Evolutionary conservation across 2,113 vertebrate genomes (phyloP).

Genomic region (Nothoprocta perdicaria): DNA sequence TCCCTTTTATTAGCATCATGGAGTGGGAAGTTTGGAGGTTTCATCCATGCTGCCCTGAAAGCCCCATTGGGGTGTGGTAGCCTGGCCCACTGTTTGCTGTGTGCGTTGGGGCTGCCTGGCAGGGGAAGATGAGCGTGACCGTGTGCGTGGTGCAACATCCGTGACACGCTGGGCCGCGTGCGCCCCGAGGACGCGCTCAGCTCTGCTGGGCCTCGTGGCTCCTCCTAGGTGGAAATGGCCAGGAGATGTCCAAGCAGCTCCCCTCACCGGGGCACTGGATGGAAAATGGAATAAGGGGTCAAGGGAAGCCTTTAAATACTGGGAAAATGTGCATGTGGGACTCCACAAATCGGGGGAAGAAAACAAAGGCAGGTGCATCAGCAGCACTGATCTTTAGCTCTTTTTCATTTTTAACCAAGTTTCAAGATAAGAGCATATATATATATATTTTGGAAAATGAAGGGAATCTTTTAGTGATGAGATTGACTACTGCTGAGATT

Average conservation of each 20-base stretch:
- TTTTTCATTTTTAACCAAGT: not conserved
- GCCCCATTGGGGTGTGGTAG: not conserved
- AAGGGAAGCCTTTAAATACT: not conserved
- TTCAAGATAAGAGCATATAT: not conserved
- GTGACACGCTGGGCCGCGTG: too few species aligned
- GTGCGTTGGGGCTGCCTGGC: not conserved
- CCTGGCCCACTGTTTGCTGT: not conserved
- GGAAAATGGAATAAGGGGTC: not conserved
- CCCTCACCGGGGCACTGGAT: not conserved
- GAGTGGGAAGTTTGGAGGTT: not conserved
- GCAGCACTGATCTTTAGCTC: not conserved
- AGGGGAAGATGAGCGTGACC: not conserved
- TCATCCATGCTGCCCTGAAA: not conserved
- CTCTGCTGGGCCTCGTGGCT: fast-evolving
- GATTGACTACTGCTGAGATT: not conserved
- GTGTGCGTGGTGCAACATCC: not conserved
- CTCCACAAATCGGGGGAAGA: not conserved
- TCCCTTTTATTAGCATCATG: fast-evolving
- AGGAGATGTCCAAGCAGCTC: not conserved
- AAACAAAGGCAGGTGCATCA: not conserved
- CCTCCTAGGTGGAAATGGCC: not conserved
- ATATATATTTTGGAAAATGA: not conserved
- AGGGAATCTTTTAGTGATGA: not conserved
- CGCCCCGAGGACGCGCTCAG: not conserved
- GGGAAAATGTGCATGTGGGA: not conserved